phyloP scores from a whole-genome alignment of 1,140 invertebrate species.

The Brachionus paranguensis region DNA sequence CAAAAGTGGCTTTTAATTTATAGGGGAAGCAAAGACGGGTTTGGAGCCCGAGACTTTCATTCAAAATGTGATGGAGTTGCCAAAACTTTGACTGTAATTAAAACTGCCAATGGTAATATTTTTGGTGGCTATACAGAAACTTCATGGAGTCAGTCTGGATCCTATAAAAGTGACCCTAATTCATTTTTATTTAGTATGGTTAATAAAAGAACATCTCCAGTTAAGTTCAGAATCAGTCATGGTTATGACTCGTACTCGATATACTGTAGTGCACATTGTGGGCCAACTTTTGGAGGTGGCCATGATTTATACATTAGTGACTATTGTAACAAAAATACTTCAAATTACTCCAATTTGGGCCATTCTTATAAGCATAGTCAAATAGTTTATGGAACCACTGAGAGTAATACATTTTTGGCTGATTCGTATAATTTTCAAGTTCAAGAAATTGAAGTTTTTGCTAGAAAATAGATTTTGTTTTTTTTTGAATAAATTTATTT shows the following conservation, averaged over 20 bases:
- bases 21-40: constrained; percentile 41
- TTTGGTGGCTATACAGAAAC: constrained; percentile 42
- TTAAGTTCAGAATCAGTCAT: background rate
- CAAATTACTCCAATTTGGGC: background rate
- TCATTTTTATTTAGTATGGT: constrained; percentile 42
- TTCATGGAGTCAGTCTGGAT: constrained; percentile 37
- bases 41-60: constrained; percentile 41
- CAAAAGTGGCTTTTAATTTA: constrained; percentile 42
- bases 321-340: background rate
- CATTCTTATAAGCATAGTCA: background rate
- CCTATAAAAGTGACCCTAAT: constrained; percentile 35
- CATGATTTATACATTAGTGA: constrained; percentile 27
- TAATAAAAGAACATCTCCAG: background rate
- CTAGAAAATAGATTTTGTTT: background rate
- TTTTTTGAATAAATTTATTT: background rate
- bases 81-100: constrained; percentile 42
- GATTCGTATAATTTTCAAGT: constrained; percentile 35
- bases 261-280: constrained; percentile 7
- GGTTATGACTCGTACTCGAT: constrained; percentile 3
- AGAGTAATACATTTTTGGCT: constrained; percentile 18
- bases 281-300: constrained; percentile 26
- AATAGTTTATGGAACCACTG: background rate
- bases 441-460: constrained; percentile 19
- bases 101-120: constrained; percentile 41
- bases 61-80: constrained; percentile 42